Base-by-base conservation (phyloP, 1,140 invertebrate genomes). In the Heliconius melpomene region DNA sequence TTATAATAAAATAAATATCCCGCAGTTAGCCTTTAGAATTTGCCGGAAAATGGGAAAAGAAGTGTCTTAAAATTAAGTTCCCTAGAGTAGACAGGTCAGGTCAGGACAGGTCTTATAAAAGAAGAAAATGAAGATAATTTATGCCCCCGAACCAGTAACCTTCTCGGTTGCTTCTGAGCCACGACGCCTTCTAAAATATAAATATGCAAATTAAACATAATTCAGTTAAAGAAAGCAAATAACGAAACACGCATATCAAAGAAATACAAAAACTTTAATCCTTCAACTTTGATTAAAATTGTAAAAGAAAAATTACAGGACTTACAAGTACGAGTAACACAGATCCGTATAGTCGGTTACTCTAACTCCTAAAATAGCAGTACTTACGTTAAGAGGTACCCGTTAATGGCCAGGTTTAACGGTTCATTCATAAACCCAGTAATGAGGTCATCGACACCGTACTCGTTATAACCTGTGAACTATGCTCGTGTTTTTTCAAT, bases 381-480 rank as follows among this genome's bases (percentile, higher is more conserved):
- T 76, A 88, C 86, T 88, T 83, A 72, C 74, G 81, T 82, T 86
- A 88, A 89, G 75, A 76, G 74, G 60, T 79, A 74, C 78, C 79
- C 79, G 85, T 80, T 80, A 80, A 80, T 76, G 74, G 70, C 50
- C 74, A 80, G 74, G 77, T 89, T 89, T 89, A 88, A 89, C 85
- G 84, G 82, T 79, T 84, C 89, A 90, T 91, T 85, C 86, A 88
- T 90, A 88, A 46, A 90, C 87, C 86, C 72, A 79, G 80, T 90
- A 90, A 91, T 89, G 90, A 90, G 89, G 89, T 79, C 90, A 88
- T 88, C 83, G 88, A 87, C 88, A 83, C 83, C 75, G 71, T 40
- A 60, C 74, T 77, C 71, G n/a, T 77, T 72, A 80, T 80, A 77
- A 79, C 79, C 79, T 70, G 81, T 84, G 82, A 80, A 78, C 82